Base-by-base conservation (phyloP, 2,797 vertebrate species). In the Florisuga fusca region DNA sequence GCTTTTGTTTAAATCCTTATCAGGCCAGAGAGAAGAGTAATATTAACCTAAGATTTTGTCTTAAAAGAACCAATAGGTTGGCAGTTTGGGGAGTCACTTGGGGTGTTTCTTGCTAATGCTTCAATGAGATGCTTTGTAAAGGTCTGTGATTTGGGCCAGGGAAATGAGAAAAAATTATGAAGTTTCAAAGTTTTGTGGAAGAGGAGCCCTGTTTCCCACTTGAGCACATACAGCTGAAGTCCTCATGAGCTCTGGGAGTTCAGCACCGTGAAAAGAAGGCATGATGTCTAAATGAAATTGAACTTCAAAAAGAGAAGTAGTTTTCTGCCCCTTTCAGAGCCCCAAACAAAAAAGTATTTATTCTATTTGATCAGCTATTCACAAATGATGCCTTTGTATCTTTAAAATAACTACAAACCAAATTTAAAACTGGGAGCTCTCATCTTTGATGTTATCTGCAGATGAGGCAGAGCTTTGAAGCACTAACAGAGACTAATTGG, bases 351-450 rank as follows among this genome's bases (percentile, higher is more conserved):
- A 73, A 91, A 50, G 64, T 94, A 94, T 96, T 97, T 97, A 96
- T 96, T 97, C 96, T 96, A 97, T 98, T 97, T 98, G 97, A 98
- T 98, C 97, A 97, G 71, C 91, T 97, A 97, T 97, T 98, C 97
- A 97, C 94, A 97, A 97, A 96, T 97, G 69, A 97, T 96, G 90
- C 64, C 96, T 98, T 97, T 97, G 92, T 97, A 94, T 96, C 89
- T 95, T 97, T 97, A 96, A 97, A 97, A 97, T 94, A 95, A 96
- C 95, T 97, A 84, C 93, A 97, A 98, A 97, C 89, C 93, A 97
- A 97, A 97, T 95, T 96, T 95, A 95, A 97, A 96, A 90, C 86
- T 95, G 59, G 94, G 91, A 95, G 95, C 94, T 97, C 94, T 96
- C 96, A 96, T 97, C 96, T 97, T 97, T 98, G 95, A 97, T 97